Conservation (phyloP, 2,888 invertebrate genomes). For the Idaea dimidiata region DNA sequence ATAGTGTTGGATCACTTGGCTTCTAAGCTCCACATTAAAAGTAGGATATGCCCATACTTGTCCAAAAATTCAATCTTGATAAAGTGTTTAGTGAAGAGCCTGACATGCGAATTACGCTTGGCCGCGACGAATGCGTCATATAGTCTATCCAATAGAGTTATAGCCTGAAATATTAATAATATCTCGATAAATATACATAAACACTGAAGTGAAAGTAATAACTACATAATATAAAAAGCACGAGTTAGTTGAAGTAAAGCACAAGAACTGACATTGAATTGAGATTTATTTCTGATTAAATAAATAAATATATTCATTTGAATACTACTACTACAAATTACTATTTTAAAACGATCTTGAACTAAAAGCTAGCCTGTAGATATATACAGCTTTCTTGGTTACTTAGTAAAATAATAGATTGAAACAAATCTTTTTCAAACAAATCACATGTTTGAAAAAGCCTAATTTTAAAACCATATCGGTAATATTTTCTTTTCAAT, state of each 20-base stretch:
- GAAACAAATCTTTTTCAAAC: too few relatives aligned
- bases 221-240: background rate
- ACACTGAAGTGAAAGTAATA: conserved; percentile 26
- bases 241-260: background rate
- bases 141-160: conserved; percentile 85
- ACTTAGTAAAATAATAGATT: too few relatives aligned
- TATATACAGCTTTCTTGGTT: too few relatives aligned
- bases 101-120: conserved; percentile 80
- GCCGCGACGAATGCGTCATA: conserved; percentile 78
- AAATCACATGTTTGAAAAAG: too few relatives aligned
- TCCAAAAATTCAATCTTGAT: conserved; percentile 87
- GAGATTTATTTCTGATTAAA: background rate
- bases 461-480: too few relatives aligned
- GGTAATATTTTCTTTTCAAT: too few relatives aligned
- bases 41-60: conserved; percentile 71
- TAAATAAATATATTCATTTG: background rate
- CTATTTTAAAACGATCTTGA: too few relatives aligned
- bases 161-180: conserved; percentile 80
- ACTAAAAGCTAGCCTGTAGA: too few relatives aligned
- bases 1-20: too few relatives aligned
- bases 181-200: conserved; percentile 70
- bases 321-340: too few relatives aligned
- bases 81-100: conserved; percentile 83
- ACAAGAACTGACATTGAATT: background rate
- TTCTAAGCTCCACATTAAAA: conserved; percentile 9